Conservation (phyloP, 2,113 vertebrate genomes). For the Pyxicephalus adspersus region DNA sequence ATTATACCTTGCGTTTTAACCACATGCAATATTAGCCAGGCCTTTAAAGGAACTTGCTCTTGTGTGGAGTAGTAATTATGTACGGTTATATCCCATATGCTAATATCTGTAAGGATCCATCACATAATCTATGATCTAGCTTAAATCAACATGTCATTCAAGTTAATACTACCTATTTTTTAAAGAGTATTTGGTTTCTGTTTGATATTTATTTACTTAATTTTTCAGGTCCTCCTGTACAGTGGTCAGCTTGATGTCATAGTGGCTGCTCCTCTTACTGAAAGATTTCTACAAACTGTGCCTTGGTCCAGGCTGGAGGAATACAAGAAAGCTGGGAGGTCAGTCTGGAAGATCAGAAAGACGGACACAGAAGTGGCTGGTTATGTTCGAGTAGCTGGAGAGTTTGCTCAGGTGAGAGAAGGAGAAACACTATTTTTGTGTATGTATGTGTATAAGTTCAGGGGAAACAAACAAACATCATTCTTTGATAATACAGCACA, state of each 20-base stretch:
- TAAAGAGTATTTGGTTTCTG: not conserved
- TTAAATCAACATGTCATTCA: too few species aligned
- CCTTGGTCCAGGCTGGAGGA: constrained; percentile 75
- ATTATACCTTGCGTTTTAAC: too few species aligned
- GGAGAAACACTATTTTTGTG: not conserved
- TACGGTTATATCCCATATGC: too few species aligned
- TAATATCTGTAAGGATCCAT: too few species aligned
- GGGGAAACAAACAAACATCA: too few species aligned
- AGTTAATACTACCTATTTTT: too few species aligned
- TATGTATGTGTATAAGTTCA: too few species aligned
- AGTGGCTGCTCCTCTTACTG: constrained; percentile 80
- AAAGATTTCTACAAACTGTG: constrained; percentile 78
- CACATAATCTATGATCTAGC: too few species aligned
- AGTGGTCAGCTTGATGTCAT: constrained; percentile 87
- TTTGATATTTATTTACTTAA: not conserved
- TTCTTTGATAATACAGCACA: too few species aligned
- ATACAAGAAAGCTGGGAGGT: constrained; percentile 69
- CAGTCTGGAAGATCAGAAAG: constrained; percentile 81
- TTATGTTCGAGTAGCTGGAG: constrained; percentile 77
- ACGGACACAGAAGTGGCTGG: constrained; percentile 81
- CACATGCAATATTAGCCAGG: too few species aligned
- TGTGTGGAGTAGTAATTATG: too few species aligned
- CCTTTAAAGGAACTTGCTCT: too few species aligned
- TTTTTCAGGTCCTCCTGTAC: constrained; percentile 80
- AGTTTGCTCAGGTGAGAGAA: constrained; percentile 81